These are phyloP conservation scores for Calidris pygmaea DNA, from an alignment of 2,113 vertebrate genomes.

Conservation along the genomic window DNA sequence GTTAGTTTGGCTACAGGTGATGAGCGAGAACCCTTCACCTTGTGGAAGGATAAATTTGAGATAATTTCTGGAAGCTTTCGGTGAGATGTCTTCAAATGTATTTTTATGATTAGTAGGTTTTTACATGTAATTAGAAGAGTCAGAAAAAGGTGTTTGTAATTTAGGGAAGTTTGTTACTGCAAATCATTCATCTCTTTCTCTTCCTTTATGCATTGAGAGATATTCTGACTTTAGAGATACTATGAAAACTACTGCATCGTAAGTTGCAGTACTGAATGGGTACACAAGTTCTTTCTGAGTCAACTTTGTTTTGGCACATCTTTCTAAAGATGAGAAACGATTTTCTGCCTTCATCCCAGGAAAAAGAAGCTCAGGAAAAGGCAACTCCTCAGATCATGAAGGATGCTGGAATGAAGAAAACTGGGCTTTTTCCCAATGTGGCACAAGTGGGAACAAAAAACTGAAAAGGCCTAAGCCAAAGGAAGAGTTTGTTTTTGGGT, in stretches of 20 bases:
- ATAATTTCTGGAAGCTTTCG: not conserved
- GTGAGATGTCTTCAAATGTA: not conserved
- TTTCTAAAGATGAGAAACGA: not conserved
- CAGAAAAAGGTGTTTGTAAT: not conserved
- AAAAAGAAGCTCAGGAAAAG: constrained; percentile 93
- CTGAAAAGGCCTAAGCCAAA: constrained; percentile 93
- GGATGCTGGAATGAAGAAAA: constrained; percentile 93
- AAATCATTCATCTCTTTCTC: not conserved
- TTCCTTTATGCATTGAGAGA: not conserved
- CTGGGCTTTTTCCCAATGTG: constrained; percentile 85
- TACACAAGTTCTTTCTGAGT: not conserved
- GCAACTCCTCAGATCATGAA: constrained; percentile 89
- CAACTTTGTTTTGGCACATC: not conserved
- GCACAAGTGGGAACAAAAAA: constrained; percentile 90
- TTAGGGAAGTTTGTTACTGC: not conserved
- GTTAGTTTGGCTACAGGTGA: not conserved
- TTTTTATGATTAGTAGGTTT: not conserved
- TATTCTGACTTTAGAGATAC: not conserved
- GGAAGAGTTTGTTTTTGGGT: constrained; percentile 91
- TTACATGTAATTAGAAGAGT: not conserved
- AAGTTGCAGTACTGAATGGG: not conserved
- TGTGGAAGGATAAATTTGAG: not conserved
- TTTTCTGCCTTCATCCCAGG: constrained; percentile 75
- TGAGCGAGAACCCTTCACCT: not conserved
- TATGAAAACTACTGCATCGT: not conserved